Evolutionary conservation across 2,797 vertebrate genomes (phyloP).

Genomic region (Phalloptychus januarius): DNA sequence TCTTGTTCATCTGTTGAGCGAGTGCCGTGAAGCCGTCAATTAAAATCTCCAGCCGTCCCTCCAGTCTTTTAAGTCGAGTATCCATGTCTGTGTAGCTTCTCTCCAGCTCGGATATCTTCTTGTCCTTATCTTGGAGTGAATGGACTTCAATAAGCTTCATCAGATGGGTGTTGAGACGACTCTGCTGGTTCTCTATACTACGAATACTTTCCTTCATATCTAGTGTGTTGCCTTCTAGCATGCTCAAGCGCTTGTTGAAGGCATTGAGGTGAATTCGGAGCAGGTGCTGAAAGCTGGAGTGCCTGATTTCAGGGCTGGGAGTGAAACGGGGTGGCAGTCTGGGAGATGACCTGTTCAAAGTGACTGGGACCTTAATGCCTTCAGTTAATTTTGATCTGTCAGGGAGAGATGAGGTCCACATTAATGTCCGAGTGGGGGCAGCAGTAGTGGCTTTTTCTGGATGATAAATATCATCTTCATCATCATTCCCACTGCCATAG

Average conservation of each 20-base stretch:
- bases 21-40: conserved; percentile 80
- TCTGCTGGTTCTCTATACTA: conserved; percentile 66
- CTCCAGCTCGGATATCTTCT: conserved; percentile 62
- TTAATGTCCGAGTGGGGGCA: conserved; percentile 35
- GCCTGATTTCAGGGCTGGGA: conserved; percentile 54
- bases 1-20: conserved; percentile 80
- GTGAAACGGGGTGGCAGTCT: conserved; percentile 63
- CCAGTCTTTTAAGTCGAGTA: conserved; percentile 66
- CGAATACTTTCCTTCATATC: conserved; percentile 76
- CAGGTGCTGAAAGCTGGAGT: conserved; percentile 72
- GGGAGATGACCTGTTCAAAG: conserved; percentile 34
- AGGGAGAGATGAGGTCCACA: conserved; percentile 23
- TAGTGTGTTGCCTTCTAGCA: conserved; percentile 78
- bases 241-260: conserved; percentile 77
- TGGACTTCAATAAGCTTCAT: conserved; percentile 53
- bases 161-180: conserved; percentile 63
- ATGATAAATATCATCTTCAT: conserved; percentile 15
- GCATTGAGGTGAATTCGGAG: conserved; percentile 73
- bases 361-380: background rate
- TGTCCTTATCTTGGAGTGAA: conserved; percentile 50
- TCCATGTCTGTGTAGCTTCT: conserved; percentile 72
- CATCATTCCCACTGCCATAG: conserved; percentile 59
- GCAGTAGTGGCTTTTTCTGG: conserved; percentile 15
- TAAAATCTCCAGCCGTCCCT: conserved; percentile 78
- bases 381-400: conserved; percentile 26